These are phyloP conservation scores for Rhynchopsitta pachyrhyncha DNA, from an alignment of 2,113 vertebrate genomes.

Conservation along the genomic window DNA sequence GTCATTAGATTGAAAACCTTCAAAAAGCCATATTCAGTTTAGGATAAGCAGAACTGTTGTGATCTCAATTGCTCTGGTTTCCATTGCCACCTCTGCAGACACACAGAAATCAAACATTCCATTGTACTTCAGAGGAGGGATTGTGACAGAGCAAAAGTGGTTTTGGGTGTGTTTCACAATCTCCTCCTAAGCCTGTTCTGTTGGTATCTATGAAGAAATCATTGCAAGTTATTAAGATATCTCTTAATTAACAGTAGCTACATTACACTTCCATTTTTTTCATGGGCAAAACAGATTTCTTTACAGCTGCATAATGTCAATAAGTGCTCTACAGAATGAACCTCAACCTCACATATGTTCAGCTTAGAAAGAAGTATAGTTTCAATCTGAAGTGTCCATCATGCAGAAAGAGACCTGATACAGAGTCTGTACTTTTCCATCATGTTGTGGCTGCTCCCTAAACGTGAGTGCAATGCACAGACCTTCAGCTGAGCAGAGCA, in stretches of 20 bases:
- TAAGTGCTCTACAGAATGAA: not conserved
- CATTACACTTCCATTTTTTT: not conserved
- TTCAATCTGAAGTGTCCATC: not conserved
- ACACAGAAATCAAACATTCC: conserved; percentile 44
- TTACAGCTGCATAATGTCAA: not conserved
- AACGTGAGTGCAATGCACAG: not conserved
- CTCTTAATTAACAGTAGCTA: conserved; percentile 28
- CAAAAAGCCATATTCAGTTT: not conserved
- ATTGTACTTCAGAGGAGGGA: not conserved
- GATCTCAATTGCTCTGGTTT: not conserved
- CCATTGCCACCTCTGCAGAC: not conserved
- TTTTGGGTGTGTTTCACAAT: not conserved
- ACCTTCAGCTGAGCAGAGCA: conserved; percentile 7
- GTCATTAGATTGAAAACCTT: not conserved
- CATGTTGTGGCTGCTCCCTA: not conserved
- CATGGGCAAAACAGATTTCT: not conserved
- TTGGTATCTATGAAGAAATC: conserved; percentile 21
- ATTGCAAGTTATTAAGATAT: not conserved
- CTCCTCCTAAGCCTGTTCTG: not conserved
- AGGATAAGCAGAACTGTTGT: not conserved
- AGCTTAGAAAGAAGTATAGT: not conserved
- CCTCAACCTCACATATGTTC: not conserved
- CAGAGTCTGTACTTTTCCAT: not conserved
- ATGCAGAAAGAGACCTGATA: not conserved
- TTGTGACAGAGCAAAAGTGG: not conserved